Conservation (phyloP, 2,113 vertebrate species). For the Ameiurus melas region DNA sequence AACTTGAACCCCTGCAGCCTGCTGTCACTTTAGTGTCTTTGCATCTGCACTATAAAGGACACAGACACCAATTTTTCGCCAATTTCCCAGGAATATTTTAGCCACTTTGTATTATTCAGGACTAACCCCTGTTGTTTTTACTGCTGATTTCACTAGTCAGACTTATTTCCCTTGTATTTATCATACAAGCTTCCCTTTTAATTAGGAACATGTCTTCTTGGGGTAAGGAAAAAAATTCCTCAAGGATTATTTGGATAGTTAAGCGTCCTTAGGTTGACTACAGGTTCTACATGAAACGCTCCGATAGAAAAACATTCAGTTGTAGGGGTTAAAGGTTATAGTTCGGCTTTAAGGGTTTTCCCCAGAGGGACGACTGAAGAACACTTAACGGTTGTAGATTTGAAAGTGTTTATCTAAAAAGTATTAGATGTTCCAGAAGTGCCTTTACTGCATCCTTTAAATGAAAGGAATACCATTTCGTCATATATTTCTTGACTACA, state of each 20-base stretch:
- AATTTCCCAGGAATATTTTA: conserved; percentile 3
- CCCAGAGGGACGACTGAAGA: not conserved
- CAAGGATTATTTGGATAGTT: conserved; percentile 14
- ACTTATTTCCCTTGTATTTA: conserved; percentile 20
- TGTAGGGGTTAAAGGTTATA: not conserved
- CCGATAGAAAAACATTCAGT: not conserved
- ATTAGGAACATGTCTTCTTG: not conserved
- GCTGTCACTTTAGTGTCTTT: conserved; percentile 35
- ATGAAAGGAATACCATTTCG: not conserved
- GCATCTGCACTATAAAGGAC: conserved; percentile 16
- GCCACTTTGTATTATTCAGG: not conserved
- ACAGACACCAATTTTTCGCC: conserved; percentile 5
- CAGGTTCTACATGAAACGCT: not conserved
- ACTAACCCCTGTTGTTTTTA: not conserved
- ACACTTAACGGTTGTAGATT: not conserved
- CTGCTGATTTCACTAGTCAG: conserved; percentile 5
- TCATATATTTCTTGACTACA: not conserved
- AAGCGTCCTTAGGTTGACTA: conserved; percentile 1
- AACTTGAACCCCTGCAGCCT: conserved; percentile 70
- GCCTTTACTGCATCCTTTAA: not conserved
- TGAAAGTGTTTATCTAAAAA: not conserved
- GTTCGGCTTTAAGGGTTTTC: not conserved
- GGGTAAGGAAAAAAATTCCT: no score
- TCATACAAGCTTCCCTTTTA: not conserved
- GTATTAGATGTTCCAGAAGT: not conserved